A percentile compares a stretch with the other conserved stretches of the same genome.
These are phyloP conservation scores for Caenorhabditis becei DNA, from an alignment of 2,888 invertebrate genomes.

Conservation along the genomic window DNA sequence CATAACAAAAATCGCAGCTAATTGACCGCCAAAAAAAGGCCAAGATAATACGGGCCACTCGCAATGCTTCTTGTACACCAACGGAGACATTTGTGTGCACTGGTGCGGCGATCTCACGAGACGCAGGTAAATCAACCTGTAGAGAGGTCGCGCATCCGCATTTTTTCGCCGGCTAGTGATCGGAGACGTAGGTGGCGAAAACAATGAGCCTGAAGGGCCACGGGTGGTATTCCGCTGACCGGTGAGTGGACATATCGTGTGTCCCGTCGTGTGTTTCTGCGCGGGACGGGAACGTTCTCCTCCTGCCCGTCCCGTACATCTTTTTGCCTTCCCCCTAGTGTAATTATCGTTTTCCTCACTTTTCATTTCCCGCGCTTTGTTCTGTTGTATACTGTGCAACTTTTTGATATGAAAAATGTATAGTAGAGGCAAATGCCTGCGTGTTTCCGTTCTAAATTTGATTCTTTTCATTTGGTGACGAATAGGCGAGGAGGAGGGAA, in stretches of 20 bases:
- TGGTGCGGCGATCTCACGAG: neutral
- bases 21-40: neutral
- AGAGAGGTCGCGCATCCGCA: conserved; percentile 2
- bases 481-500: neutral
- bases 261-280: conserved; percentile 27
- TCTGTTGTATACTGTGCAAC: neutral
- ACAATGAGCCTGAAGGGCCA: conserved; percentile 21
- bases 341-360: conserved; percentile 23
- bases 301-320: neutral
- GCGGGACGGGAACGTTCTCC: conserved; percentile 25
- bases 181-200: neutral
- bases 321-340: conserved; percentile 25
- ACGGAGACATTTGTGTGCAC: neutral
- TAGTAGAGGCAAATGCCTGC: neutral
- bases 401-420: neutral
- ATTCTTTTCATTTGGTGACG: neutral
- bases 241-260: conserved; percentile 52
- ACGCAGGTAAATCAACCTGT: neutral
- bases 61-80: neutral
- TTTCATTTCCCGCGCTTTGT: conserved; percentile 7
- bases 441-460: neutral
- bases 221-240: conserved; percentile 18
- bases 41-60: neutral
- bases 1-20: neutral
- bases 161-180: neutral